Evolutionary conservation across 2,797 vertebrate species (phyloP).

Genomic region (Crocidura indochinensis): DNA sequence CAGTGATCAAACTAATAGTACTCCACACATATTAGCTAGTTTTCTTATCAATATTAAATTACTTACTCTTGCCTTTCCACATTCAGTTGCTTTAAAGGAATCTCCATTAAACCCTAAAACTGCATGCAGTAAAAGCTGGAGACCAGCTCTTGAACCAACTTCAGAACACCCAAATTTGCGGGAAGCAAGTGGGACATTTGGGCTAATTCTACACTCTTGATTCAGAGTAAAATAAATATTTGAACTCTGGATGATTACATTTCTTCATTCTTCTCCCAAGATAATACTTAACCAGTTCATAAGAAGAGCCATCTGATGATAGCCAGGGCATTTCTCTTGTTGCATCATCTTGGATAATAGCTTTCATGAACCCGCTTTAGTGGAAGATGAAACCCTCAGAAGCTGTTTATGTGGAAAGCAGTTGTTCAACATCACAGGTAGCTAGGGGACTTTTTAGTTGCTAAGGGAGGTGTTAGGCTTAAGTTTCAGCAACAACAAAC

Average conservation of each 20-base stretch:
- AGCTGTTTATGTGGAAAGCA: slow-evolving; percentile 60
- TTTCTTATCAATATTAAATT: background rate
- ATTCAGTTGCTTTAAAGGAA: background rate
- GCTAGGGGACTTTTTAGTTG: slow-evolving; percentile 76
- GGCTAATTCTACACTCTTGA: background rate
- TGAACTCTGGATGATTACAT: background rate
- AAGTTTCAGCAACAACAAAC: slow-evolving; percentile 71
- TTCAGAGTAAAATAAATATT: background rate
- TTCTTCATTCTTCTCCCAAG: background rate
- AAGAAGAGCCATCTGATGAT: background rate
- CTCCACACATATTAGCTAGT: background rate
- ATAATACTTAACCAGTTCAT: background rate
- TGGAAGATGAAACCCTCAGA: slow-evolving; percentile 44
- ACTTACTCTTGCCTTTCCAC: background rate
- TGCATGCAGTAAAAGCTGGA: background rate
- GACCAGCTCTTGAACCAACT: background rate
- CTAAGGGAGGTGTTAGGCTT: slow-evolving; percentile 75
- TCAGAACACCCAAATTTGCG: slow-evolving; percentile 16
- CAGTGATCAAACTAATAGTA: background rate
- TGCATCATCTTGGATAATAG: slow-evolving; percentile 1
- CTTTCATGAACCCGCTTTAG: background rate
- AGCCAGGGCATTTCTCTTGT: background rate
- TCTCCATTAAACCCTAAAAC: background rate
- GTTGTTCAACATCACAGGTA: slow-evolving; percentile 64
- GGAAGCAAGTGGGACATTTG: background rate